Conservation (phyloP, 2,113 vertebrate species). For the Paramormyrops kingsleyae region DNA sequence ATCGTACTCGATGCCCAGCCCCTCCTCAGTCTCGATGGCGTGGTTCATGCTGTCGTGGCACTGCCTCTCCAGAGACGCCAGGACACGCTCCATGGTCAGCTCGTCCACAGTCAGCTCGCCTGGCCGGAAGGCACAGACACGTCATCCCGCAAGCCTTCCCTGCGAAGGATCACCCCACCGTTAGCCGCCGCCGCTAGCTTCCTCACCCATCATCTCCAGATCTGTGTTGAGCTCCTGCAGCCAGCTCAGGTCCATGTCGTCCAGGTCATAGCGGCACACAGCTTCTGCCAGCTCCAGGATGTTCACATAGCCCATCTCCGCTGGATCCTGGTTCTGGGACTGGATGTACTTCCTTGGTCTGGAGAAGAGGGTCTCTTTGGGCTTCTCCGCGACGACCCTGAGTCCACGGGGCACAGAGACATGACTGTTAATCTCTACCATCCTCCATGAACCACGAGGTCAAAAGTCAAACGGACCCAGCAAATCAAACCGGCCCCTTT, state of each 20-base stretch:
- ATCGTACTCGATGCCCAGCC: conserved; percentile 93
- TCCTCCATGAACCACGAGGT: neutral
- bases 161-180: no score
- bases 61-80: conserved; percentile 87
- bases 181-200: neutral
- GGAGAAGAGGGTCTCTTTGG: conserved; percentile 75
- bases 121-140: conserved; percentile 34
- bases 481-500: neutral
- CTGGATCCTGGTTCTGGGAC: conserved; percentile 69
- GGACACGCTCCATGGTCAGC: conserved; percentile 82
- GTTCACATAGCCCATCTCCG: conserved; percentile 80
- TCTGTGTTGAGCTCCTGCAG: conserved; percentile 78
- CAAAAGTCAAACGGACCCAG: neutral
- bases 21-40: conserved; percentile 93
- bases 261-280: conserved; percentile 91
- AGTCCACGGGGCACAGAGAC: neutral
- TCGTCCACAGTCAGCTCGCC: conserved; percentile 80
- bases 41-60: conserved; percentile 96
- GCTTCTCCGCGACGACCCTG: conserved; percentile 74
- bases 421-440: neutral
- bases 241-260: conserved; percentile 91
- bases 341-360: conserved; percentile 84
- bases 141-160: neutral
- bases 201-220: conserved; percentile 79
- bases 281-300: conserved; percentile 84